Percentiles rank a stretch among this genome's conserved stretches.
Evolutionary conservation across 2,888 invertebrate genomes (phyloP).

Genomic region (Galeruca laticollis): DNA sequence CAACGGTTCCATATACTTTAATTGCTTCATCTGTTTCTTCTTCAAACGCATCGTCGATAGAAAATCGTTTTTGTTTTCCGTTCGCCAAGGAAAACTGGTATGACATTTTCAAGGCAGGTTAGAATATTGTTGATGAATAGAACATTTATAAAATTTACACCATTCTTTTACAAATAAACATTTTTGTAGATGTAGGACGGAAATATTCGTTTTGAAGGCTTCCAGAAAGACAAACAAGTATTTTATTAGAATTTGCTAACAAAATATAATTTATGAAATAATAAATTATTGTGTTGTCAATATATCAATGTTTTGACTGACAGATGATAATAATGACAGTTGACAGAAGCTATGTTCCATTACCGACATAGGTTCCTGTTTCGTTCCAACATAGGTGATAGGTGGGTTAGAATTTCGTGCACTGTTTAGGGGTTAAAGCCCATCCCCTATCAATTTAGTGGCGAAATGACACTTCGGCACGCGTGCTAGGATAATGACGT

Average conservation of each 20-base stretch:
- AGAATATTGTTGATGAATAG: conserved; percentile 18
- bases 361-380: no score
- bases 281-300: conserved; percentile 8
- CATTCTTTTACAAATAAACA: conserved; percentile 29
- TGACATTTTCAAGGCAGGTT: conserved; percentile 50
- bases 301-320: not conserved
- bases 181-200: conserved; percentile 32
- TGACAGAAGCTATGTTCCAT: no score
- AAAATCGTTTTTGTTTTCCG: conserved; percentile 73
- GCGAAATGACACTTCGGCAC: no score
- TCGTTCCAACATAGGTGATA: no score
- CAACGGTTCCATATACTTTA: conserved; percentile 83
- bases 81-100: conserved; percentile 56
- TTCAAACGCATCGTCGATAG: conserved; percentile 87
- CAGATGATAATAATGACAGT: not conserved
- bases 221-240: conserved; percentile 27
- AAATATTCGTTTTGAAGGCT: conserved; percentile 24
- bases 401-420: no score
- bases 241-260: conserved; percentile 5
- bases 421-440: no score
- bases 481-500: no score
- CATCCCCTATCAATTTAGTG: no score
- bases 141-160: conserved; percentile 30
- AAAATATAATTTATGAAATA: conserved; percentile 1
- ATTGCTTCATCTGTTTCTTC: conserved; percentile 87